Evolutionary conservation across 23 tunicate species (phyloP).

Genomic region (Trididemnum miniatum): DNA sequence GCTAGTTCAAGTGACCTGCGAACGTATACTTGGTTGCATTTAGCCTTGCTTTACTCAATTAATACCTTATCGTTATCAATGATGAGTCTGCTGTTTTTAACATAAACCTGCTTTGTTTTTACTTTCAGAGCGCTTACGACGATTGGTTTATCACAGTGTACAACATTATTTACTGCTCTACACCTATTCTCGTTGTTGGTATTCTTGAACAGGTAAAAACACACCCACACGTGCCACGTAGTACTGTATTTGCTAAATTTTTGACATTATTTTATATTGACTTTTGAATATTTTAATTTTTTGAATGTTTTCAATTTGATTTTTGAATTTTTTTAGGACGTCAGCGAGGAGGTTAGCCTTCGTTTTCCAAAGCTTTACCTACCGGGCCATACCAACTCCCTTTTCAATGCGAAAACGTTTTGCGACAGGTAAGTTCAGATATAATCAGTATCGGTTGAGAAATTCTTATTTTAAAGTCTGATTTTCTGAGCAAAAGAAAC

Average conservation of each 20-base stretch:
- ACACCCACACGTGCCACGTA: too few species aligned
- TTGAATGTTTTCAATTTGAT: too few species aligned
- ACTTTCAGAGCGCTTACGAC: constrained; percentile 56
- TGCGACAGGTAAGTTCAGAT: constrained; percentile 58
- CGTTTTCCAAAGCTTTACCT: constrained; percentile 72
- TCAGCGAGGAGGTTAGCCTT: constrained; percentile 68
- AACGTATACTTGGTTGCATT: too few species aligned
- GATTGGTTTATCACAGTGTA: constrained; percentile 82
- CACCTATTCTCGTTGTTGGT: constrained; percentile 75
- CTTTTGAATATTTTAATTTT: too few species aligned
- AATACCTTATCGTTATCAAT: too few species aligned
- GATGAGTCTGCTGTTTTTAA: too few species aligned
- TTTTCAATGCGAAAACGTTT: constrained; percentile 72
- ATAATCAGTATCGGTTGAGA: too few species aligned
- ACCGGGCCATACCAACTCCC: constrained; percentile 83
- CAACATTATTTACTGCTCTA: constrained; percentile 89
- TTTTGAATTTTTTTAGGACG: constrained; percentile 52
- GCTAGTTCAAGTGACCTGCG: too few species aligned
- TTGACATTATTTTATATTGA: too few species aligned
- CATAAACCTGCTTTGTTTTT: not conserved
- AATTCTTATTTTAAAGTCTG: too few species aligned
- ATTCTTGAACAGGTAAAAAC: constrained; percentile 83
- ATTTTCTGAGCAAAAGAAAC: too few species aligned
- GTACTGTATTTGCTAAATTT: not conserved
- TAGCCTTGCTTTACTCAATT: too few species aligned